Percentiles rank a stretch among this genome's conserved stretches.
Conservation (phyloP, 2,888 invertebrate genomes). For the Cataglyphis altisquamis region DNA sequence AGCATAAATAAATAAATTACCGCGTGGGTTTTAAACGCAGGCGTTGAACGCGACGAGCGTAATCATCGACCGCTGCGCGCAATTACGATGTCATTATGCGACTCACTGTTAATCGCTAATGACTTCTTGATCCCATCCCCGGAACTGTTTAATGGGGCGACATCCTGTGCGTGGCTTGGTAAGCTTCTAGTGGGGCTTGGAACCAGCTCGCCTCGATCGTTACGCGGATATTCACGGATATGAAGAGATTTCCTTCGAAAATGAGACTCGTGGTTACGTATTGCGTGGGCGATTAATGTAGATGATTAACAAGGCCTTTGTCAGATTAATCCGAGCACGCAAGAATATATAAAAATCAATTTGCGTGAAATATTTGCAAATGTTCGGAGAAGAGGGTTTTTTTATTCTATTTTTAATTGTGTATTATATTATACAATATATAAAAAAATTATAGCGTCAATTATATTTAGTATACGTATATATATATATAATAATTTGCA, state of each 20-base stretch:
- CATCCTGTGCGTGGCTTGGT: slow-evolving; percentile 69
- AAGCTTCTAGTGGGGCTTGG: slow-evolving; percentile 64
- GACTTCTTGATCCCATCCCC: slow-evolving; percentile 65
- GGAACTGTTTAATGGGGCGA: slow-evolving; percentile 67
- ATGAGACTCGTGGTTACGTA: slow-evolving; percentile 48
- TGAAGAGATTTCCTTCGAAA: slow-evolving; percentile 51
- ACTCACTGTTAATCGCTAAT: slow-evolving; percentile 61
- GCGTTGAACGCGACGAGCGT: slow-evolving; percentile 47
- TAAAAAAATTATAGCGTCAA: background rate
- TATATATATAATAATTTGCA: background rate
- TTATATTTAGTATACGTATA: background rate
- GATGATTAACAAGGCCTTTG: slow-evolving; percentile 22
- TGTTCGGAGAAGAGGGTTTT: background rate
- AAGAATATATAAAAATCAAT: background rate
- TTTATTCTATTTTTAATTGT: background rate
- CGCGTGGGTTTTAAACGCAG: slow-evolving; percentile 12
- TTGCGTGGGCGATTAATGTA: slow-evolving; percentile 30
- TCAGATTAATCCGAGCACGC: background rate
- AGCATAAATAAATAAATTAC: slow-evolving; percentile 40
- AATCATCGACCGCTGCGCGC: slow-evolving; percentile 43
- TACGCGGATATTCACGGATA: slow-evolving; percentile 61
- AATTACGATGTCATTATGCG: slow-evolving; percentile 65
- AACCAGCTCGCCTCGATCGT: slow-evolving; percentile 73
- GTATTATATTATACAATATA: background rate
- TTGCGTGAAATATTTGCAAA: background rate